Evolutionary conservation across 2,888 invertebrate genomes (phyloP).

Genomic region (Amitus sp.): DNA sequence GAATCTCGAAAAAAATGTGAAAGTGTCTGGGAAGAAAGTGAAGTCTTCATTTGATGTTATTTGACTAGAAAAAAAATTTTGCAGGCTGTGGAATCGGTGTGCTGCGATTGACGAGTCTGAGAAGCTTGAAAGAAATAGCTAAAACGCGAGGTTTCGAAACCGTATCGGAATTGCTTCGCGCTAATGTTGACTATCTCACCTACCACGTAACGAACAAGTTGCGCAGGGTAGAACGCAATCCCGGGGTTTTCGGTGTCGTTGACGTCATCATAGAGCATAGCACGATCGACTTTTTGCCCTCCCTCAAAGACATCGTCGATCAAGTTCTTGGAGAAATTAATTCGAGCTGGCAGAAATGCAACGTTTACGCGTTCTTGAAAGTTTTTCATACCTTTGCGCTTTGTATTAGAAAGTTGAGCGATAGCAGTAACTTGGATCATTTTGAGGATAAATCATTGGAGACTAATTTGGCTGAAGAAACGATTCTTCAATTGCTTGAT

Average conservation of each 20-base stretch:
- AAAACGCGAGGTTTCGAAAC: conserved; percentile 68
- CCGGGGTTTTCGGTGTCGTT: conserved; percentile 77
- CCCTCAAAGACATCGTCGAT: conserved; percentile 75
- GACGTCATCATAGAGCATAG: conserved; percentile 78
- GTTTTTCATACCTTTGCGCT: conserved; percentile 77
- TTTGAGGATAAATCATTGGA: conserved; percentile 8
- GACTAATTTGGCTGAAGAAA: conserved; percentile 8
- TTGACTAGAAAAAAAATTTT: too few species aligned
- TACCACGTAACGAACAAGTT: conserved; percentile 75
- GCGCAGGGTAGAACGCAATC: conserved; percentile 68
- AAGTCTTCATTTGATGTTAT: too few species aligned
- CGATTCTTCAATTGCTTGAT: conserved; percentile 62
- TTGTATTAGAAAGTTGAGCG: conserved; percentile 72
- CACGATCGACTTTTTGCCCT: conserved; percentile 72
- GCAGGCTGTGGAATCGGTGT: conserved; percentile 74
- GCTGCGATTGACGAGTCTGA: conserved; percentile 72
- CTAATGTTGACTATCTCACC: conserved; percentile 80
- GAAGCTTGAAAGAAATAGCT: conserved; percentile 71
- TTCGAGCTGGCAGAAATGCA: conserved; percentile 70
- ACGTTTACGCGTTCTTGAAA: conserved; percentile 73
- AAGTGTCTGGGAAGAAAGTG: too few species aligned
- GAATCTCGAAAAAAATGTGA: too few species aligned
- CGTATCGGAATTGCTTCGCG: conserved; percentile 72
- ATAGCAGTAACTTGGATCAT: conserved; percentile 21
- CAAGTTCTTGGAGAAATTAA: conserved; percentile 74